Percentiles rank a stretch among this genome's conserved stretches.
Evolutionary conservation across 2,888 invertebrate species (phyloP).

Genomic region (Lycia hirtaria): DNA sequence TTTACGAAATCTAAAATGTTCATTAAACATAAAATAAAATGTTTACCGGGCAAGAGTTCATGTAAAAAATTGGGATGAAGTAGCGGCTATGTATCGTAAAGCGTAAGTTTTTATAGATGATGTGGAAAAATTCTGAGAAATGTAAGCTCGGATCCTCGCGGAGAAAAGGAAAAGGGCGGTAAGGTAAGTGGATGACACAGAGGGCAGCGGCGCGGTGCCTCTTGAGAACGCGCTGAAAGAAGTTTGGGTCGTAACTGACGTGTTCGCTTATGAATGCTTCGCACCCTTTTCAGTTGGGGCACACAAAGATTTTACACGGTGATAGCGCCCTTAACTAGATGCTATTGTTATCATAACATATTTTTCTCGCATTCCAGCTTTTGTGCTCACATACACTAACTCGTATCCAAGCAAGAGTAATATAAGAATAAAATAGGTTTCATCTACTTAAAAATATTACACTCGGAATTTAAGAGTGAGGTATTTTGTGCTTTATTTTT

Average conservation of each 20-base stretch:
- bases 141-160: constrained; percentile 56
- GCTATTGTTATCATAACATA: constrained; percentile 50
- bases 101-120: constrained; percentile 49
- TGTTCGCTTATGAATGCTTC: constrained; percentile 73
- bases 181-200: constrained; percentile 69
- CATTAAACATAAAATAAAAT: constrained; percentile 47
- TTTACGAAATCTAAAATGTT: constrained; percentile 55
- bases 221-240: constrained; percentile 72
- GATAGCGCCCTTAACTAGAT: constrained; percentile 56
- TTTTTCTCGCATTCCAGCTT: constrained; percentile 37
- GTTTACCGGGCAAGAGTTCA: constrained; percentile 39
- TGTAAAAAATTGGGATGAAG: constrained; percentile 46
- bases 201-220: constrained; percentile 58
- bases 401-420: background rate
- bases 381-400: constrained; percentile 28
- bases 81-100: constrained; percentile 51
- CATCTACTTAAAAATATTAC: too few species aligned
- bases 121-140: constrained; percentile 52
- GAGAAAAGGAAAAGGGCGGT: constrained; percentile 51
- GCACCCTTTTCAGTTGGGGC: constrained; percentile 59
- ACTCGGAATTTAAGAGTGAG: too few species aligned
- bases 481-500: too few species aligned
- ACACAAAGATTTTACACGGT: constrained; percentile 58
- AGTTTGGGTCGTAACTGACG: constrained; percentile 74
- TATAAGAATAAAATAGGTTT: background rate